Evolutionary conservation across 2,888 invertebrate genomes (phyloP), one percentile per base, ranked within the genome.

Genomic region (Iselma pallidipennis): DNA sequence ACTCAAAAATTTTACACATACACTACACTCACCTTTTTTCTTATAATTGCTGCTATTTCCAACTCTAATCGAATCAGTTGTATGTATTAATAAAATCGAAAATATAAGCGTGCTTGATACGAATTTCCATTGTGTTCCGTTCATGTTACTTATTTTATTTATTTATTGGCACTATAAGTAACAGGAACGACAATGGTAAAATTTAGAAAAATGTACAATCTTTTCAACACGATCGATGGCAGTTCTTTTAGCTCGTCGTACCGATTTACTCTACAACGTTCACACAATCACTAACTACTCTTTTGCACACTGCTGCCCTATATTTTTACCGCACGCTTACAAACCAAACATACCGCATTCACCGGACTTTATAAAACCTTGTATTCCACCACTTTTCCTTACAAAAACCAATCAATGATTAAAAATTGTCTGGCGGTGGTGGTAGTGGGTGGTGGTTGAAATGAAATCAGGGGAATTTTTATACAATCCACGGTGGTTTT

Each of bases 311-410:
- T 37, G 37, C 16, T 74, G 85, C 84, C 85, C 86, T 86, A 85
- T 37, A 37, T 85, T 86, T 86, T 86, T 85, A 84, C 83, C 85
- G 82, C 84, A 85, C 84, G 84, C 83, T 84, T 69, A 69, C 68
- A 66, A 67, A 7, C 16, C 69, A 63, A 58, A 83, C 82, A 82
- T 83, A 81, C 82, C 83, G 84, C 85, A 81, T 85, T 85, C 83
- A 84, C 84, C 81, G 84, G 84, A 84, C 84, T 86, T 85, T 86
- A 86, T 86, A 86, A 86, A 86, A 86, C 86, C 86, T 86, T 86
- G 85, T 57, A 57, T 60, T 53, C 63, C 59, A 63, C 63, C 63
- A 63, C 63, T 57, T 48, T 50, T 51, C 14, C 29, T n/a, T 12
- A 14, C 51, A 49, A 63, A 57, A 63, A 59, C 50, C 42, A 59